phyloP scores from a whole-genome alignment of 2,113 vertebrate genomes.

The Microtus montanus region DNA sequence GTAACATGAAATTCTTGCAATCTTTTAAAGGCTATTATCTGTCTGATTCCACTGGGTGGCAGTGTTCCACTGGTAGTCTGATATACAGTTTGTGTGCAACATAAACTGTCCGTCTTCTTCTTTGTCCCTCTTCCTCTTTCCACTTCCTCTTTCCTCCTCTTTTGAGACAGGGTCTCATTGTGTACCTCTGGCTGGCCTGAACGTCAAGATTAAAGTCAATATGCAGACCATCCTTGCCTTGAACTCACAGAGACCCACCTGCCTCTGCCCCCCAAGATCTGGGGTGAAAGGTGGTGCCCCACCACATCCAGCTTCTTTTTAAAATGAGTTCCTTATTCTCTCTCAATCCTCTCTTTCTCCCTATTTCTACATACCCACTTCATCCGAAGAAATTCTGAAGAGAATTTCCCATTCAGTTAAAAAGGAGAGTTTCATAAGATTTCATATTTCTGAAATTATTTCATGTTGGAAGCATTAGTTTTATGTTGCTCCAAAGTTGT shows the following conservation, averaged over 20 bases:
- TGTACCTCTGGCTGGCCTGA: background rate
- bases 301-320: background rate
- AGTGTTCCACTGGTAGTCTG: slow-evolving; percentile 72
- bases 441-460: background rate
- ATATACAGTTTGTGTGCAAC: background rate
- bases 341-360: background rate
- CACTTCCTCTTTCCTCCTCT: background rate
- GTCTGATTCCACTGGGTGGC: slow-evolving; percentile 83
- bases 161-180: no score
- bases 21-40: slow-evolving; percentile 12
- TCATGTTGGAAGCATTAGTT: slow-evolving; percentile 14
- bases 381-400: background rate
- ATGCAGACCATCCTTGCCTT: background rate
- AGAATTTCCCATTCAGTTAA: background rate
- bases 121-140: background rate
- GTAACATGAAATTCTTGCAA: background rate
- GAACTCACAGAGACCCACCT: background rate
- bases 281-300: background rate
- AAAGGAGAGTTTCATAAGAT: background rate
- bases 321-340: background rate
- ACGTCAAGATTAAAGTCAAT: background rate
- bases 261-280: background rate
- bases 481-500: slow-evolving; percentile 17
- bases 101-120: no score
- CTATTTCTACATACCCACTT: background rate